Evolutionary conservation across 1,140 invertebrate species (phyloP), one percentile per base, ranked within the genome.

Genomic region (Ceratosolen fusciceps): DNA sequence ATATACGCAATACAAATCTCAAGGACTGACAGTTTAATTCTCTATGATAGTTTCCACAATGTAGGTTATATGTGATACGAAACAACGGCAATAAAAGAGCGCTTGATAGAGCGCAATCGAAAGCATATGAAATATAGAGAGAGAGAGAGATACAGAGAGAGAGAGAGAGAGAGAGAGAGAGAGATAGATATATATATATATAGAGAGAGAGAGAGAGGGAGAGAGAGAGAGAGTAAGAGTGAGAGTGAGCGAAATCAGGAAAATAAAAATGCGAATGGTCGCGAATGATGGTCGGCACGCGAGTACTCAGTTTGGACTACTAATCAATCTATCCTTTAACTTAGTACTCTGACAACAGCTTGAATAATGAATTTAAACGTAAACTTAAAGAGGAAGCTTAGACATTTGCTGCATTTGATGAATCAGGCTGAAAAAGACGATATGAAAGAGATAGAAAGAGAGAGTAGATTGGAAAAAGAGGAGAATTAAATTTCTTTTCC

Each of bases 261-360:
- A 67, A n/a, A 21, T n/a, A 84, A 85, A 84, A 73, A 83, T 84
- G 83, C 82, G 82, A 82, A 84, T 49, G 60, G 47, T 58, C 16
- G 49, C 75, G 79, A 85, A 84, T 83, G 82, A 78, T 74, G 78
- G 74, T 81, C 83, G 85, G 85, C 86, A 87, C 86, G 86, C 86
- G 82, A 87, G 83, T 87, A 82, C 49, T 54, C 21, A 12, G 47
- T 49, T 56, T 43, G n/a, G 34, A 49, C n/a, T n/a, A 52, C 85
- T 84, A 85, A 87, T 87, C 87, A 86, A 87, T 87, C 86, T 85
- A 85, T 87, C 86, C 86, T 84, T 83, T 80, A 72, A 86, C 83
- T 82, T 81, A 81, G 84, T 83, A 84, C 81, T 85, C 85, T 86
- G 86, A 87, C 86, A 87, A 84, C 84, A 83, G 83, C 86, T 87